Conservation (phyloP, 1,140 invertebrate genomes). For the Apis laboriosa region DNA sequence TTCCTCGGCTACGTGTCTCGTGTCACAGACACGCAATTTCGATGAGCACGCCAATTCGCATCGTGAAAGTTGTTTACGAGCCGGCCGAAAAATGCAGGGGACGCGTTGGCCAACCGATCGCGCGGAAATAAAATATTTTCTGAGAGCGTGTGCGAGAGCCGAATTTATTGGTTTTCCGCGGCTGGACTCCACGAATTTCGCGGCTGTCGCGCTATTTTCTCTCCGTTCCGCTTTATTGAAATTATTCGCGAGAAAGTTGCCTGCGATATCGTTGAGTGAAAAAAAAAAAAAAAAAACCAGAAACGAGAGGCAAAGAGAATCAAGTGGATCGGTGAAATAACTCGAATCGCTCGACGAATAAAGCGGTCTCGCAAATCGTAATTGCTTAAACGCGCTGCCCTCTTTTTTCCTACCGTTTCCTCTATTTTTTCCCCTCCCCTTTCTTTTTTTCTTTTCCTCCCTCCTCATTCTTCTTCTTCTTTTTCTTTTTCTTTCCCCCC, state of each 20-base stretch:
- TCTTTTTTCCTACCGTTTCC: not conserved
- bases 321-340: not conserved
- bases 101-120: conserved; percentile 18
- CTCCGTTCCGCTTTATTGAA: conserved; percentile 39
- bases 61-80: conserved; percentile 63
- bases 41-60: conserved; percentile 58
- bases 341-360: not conserved
- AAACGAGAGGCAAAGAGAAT: not conserved
- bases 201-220: conserved; percentile 40
- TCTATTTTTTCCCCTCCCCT: not conserved
- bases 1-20: conserved; percentile 32
- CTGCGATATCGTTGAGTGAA: not conserved
- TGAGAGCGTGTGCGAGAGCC: conserved; percentile 1
- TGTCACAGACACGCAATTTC: conserved; percentile 56
- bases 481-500: no score
- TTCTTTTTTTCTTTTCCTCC: no score
- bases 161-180: conserved; percentile 58
- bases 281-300: conserved; percentile 7
- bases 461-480: not conserved
- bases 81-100: conserved; percentile 47
- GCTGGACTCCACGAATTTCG: conserved; percentile 41
- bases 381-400: conserved; percentile 15
- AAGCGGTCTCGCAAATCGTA: conserved; percentile 1
- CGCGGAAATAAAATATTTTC: conserved; percentile 64
- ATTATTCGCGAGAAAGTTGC: conserved; percentile 20